These are phyloP conservation scores for Eubasilissa regina DNA, from an alignment of 1,140 invertebrate genomes.

Conservation along the genomic window DNA sequence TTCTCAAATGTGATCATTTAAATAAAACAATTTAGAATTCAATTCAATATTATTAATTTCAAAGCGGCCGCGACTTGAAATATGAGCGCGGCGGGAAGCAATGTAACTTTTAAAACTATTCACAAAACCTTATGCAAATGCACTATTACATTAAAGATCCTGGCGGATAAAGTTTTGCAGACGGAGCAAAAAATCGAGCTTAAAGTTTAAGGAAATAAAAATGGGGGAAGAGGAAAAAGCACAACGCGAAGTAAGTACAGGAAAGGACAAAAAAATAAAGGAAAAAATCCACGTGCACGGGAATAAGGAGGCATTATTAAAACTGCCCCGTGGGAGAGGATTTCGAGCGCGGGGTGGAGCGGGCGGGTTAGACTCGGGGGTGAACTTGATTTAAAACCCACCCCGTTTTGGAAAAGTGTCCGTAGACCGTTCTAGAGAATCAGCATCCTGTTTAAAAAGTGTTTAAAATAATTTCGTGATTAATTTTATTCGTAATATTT, in stretches of 20 bases:
- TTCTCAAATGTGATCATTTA: too few relatives aligned
- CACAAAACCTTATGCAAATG: conserved; percentile 33
- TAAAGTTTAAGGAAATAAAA: conserved; percentile 22
- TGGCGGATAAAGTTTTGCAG: conserved; percentile 26
- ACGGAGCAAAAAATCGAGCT: neutral
- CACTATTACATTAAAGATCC: conserved; percentile 32
- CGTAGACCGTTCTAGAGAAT: neutral
- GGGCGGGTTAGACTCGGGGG: neutral
- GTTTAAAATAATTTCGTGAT: too few relatives aligned
- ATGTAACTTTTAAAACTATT: conserved; percentile 35
- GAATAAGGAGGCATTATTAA: conserved; percentile 47
- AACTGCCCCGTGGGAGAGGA: neutral
- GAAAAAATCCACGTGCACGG: conserved; percentile 40
- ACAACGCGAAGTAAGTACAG: neutral
- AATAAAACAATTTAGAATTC: too few relatives aligned
- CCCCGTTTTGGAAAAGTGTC: conserved; percentile 5
- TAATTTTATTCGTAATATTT: too few relatives aligned
- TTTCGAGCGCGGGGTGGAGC: neutral
- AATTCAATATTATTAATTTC: neutral
- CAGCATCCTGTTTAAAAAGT: too few relatives aligned
- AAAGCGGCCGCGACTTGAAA: conserved; percentile 13
- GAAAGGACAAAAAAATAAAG: conserved; percentile 19
- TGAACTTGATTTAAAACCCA: conserved; percentile 36
- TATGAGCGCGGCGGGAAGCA: conserved; percentile 18
- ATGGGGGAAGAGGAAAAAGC: conserved; percentile 15